phyloP scores from a whole-genome alignment of 2,797 vertebrate genomes.

The Sebastes nivosus region DNA sequence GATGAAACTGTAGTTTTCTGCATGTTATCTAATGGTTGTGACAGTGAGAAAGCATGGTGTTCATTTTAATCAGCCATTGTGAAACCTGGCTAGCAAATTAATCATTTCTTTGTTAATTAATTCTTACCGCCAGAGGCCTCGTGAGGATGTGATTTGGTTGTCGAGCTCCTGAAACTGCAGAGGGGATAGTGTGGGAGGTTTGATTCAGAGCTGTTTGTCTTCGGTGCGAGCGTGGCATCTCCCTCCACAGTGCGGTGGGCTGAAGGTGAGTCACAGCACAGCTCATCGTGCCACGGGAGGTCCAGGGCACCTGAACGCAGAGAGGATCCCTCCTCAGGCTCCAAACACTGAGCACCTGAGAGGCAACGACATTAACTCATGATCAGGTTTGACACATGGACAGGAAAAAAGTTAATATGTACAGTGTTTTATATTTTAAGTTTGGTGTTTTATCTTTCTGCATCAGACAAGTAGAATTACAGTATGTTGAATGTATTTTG shows the following conservation, averaged over 20 bases:
- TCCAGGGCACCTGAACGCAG: constrained; percentile 35
- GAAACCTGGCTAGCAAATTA: not conserved
- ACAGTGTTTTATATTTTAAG: not conserved
- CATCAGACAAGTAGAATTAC: not conserved
- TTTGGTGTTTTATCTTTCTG: not conserved
- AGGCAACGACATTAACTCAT: not conserved
- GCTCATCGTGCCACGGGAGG: constrained; percentile 75
- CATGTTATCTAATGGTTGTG: not conserved
- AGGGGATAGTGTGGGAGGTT: constrained; percentile 13
- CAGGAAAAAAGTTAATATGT: not conserved
- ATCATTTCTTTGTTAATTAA: not conserved
- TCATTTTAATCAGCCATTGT: not conserved
- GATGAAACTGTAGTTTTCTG: too few species aligned
- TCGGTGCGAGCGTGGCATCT: not conserved
- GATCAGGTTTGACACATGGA: not conserved
- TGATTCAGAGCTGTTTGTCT: constrained; percentile 31
- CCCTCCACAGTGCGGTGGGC: constrained; percentile 8
- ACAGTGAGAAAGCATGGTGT: not conserved
- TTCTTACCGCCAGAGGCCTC: constrained; percentile 42
- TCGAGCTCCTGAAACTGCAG: constrained; percentile 59
- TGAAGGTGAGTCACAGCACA: constrained; percentile 78
- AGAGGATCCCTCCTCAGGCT: not conserved
- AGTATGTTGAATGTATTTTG: not conserved
- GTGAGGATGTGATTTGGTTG: not conserved
- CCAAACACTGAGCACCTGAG: constrained; percentile 59